These are phyloP conservation scores for Glossosoma conforme DNA, from an alignment of 1,140 invertebrate species.

Conservation along the genomic window DNA sequence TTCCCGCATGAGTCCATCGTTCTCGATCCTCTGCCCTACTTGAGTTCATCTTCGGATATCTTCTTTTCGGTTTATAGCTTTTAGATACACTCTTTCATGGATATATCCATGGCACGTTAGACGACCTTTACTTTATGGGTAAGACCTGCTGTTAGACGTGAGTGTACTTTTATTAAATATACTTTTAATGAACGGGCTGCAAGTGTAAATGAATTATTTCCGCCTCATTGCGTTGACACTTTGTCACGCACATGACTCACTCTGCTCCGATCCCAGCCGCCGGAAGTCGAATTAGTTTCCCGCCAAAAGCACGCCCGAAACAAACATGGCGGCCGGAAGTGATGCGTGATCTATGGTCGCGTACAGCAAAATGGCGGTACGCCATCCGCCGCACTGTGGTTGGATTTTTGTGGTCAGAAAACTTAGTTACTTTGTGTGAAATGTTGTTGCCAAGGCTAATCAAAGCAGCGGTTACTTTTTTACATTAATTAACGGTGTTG, in stretches of 20 bases:
- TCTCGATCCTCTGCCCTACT: too few species aligned
- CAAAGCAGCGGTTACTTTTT: too few species aligned
- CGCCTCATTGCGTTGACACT: constrained; percentile 1
- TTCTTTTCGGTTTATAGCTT: too few species aligned
- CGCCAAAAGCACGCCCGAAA: constrained; percentile 2
- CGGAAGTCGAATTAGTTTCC: constrained; percentile 3
- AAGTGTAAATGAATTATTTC: constrained; percentile 3
- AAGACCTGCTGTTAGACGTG: background rate
- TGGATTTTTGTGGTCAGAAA: too few species aligned
- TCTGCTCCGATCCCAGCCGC: background rate
- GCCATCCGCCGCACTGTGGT: background rate
- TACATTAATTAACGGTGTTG: too few species aligned
- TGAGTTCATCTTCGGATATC: too few species aligned
- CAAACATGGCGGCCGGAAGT: constrained; percentile 1
- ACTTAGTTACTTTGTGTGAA: too few species aligned
- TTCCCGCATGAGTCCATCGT: too few species aligned
- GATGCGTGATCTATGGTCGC: constrained; percentile 5
- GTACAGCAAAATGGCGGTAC: background rate
- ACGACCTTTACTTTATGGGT: too few species aligned
- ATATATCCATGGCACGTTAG: too few species aligned
- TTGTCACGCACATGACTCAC: constrained; percentile 1
- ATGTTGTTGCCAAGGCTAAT: too few species aligned
- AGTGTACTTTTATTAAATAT: background rate
- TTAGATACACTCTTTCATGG: too few species aligned
- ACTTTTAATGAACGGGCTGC: background rate